Base-by-base conservation (phyloP, 2,888 invertebrate species). In the Slavum lentiscoides region DNA sequence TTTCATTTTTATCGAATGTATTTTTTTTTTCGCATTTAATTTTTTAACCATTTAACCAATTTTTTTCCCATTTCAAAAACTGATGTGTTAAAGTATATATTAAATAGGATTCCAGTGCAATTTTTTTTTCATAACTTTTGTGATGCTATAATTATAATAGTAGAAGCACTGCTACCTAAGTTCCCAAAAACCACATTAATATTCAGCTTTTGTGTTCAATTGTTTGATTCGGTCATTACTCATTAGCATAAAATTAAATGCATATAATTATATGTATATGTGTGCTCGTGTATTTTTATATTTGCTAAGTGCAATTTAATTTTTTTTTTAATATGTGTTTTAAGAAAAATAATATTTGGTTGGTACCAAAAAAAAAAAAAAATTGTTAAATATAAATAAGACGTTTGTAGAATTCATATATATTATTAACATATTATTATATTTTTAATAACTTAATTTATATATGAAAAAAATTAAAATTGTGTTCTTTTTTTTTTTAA, bases 1-100 rank as follows among this genome's bases (percentile, higher is more conserved):
- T 80, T 72, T 62, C 55, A 55, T 39, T 69, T 75, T 67, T 61
- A 69, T 61, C 68, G 49, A 55, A 68, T 43, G 19, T 30, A 23
- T 68, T 49, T 39, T 77, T 77, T 70, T 80, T 53, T 23, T 80
- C 21, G 43, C 19, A 21, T 67, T 76, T 75, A 66, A 74, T 37
- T 61, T 74, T 80, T 72, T 72, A 72, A 80, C 80, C 64, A 70
- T 66, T 72, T 80, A 80, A 80, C 70, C 62, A 66, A 70, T 37
- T 66, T 69, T 68, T 67, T 43, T 80, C 49, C 49, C 70, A 49
- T 62, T 72, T 72, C 64, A 80, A 77, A n/a, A 80, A 70, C 21
- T 64, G n/a, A 58, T 80, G 7, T 72, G n/a, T 80, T 80, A 19
- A 70, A 55, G 17, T 80, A 30, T 4, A 2, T 30, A 72, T 72